These are phyloP conservation scores for Ageneiosus marmoratus DNA, from an alignment of 2,113 vertebrate genomes.

Conservation along the genomic window DNA sequence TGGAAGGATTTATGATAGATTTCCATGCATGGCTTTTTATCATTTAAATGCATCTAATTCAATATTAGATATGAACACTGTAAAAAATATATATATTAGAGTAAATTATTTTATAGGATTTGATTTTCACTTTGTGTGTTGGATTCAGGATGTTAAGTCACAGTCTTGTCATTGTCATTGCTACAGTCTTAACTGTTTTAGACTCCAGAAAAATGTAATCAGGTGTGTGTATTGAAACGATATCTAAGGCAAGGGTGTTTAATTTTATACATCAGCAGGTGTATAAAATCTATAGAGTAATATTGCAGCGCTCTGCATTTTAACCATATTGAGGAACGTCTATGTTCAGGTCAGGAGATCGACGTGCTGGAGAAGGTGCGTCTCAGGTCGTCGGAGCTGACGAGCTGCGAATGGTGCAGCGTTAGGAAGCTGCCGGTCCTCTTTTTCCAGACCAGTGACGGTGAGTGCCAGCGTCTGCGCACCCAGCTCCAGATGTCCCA, in stretches of 20 bases:
- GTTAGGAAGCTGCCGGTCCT: conserved; percentile 89
- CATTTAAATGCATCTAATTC: background rate
- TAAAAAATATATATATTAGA: no score
- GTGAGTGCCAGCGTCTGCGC: conserved; percentile 82
- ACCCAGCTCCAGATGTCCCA: conserved; percentile 82
- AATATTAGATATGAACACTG: background rate
- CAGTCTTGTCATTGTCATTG: background rate
- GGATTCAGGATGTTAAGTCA: background rate
- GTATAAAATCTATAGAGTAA: background rate
- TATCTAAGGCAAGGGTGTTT: background rate
- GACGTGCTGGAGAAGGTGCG: conserved; percentile 74
- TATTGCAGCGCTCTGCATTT: background rate
- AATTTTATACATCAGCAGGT: background rate
- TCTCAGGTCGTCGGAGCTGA: conserved; percentile 85
- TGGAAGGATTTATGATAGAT: background rate
- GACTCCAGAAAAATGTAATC: background rate
- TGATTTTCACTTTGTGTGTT: background rate
- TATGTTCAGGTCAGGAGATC: conserved; percentile 52
- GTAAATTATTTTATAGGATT: background rate
- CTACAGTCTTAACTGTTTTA: no score
- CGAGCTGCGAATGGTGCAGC: conserved; percentile 93
- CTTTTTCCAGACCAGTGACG: conserved; percentile 84
- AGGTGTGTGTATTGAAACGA: background rate
- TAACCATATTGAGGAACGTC: background rate
- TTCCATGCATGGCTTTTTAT: background rate